Evolutionary conservation across 1,140 invertebrate species (phyloP), one percentile per base, ranked within the genome.

Genomic region (Anastatus disparis): DNA sequence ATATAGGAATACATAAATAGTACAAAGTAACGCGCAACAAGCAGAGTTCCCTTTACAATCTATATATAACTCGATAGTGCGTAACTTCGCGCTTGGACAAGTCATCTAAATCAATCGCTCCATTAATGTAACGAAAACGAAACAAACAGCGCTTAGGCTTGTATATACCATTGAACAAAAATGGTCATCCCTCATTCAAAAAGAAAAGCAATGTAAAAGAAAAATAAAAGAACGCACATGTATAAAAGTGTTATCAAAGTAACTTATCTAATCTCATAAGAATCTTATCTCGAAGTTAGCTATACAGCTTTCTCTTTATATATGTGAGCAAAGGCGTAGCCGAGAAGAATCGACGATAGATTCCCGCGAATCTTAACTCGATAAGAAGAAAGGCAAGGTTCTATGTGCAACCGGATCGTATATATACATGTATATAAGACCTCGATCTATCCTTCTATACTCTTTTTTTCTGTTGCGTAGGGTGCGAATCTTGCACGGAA

Each of bases 361-460:
- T 61, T 46, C 40, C 29, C 58, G 58, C 24, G 58, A 46, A 61
- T 44, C 58, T 52, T 9, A n/a, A 38, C 26, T 42, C 22, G 52
- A 66, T 66, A 66, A 66, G 64, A 50, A 31, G 59, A n/a, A n/a
- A n/a, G n/a, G n/a, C n/a, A n/a, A n/a, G n/a, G n/a, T n/a, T n/a
- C n/a, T n/a, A n/a, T n/a, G n/a, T 64, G 58, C 56, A 69, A 61
- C 55, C 66, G 42, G 27, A 68, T 68, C 65, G 53, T 48, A 38
- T n/a, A n/a, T n/a, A n/a, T n/a, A n/a, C n/a, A n/a, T n/a, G n/a
- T n/a, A n/a, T 26, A 31, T 48, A 48, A 56, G 40, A 38, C 46
- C 65, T 4, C 4, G 40, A 58, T 48, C 53, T 27, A 29, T 65
- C 27, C 48, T 44, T 53, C 56, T 40, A 31, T 1, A 17, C 38